These are phyloP conservation scores for Epistrophe grossulariae DNA, from an alignment of 2,888 invertebrate species.

Conservation along the genomic window DNA sequence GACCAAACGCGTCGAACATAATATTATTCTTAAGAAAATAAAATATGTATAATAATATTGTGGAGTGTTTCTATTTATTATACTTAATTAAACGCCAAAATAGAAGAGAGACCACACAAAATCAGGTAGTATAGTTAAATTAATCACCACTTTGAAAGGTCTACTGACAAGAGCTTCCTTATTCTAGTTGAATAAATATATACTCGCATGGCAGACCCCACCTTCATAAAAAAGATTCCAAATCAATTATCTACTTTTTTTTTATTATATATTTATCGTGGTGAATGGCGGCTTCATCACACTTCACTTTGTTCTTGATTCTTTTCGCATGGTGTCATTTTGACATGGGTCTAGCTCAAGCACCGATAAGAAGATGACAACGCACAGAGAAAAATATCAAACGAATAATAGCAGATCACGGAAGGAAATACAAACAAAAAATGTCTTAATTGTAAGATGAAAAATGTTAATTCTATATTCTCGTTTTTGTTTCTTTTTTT, in stretches of 20 bases:
- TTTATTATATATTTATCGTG: background rate
- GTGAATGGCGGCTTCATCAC: conserved; percentile 1
- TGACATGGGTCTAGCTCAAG: conserved; percentile 60
- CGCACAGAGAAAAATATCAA: background rate
- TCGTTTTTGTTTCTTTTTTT: background rate
- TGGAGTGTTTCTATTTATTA: no score
- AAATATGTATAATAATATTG: no score
- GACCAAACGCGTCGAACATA: no score
- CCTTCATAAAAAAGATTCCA: background rate
- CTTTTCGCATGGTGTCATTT: conserved; percentile 57
- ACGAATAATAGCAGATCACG: conserved; percentile 21
- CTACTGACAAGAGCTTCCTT: background rate
- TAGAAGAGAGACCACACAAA: background rate
- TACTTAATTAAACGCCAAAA: background rate
- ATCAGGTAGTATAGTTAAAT: background rate
- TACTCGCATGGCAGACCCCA: background rate
- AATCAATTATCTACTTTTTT: conserved; percentile 21
- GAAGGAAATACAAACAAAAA: background rate
- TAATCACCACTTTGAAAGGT: background rate
- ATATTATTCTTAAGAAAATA: no score
- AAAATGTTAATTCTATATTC: conserved; percentile 10
- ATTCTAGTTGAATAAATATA: conserved; percentile 2
- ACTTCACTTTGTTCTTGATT: conserved; percentile 14
- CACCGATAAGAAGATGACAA: background rate
- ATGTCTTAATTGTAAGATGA: conserved; percentile 11